Conservation (phyloP, 2,888 invertebrate genomes). For the Melanophora roralis region DNA sequence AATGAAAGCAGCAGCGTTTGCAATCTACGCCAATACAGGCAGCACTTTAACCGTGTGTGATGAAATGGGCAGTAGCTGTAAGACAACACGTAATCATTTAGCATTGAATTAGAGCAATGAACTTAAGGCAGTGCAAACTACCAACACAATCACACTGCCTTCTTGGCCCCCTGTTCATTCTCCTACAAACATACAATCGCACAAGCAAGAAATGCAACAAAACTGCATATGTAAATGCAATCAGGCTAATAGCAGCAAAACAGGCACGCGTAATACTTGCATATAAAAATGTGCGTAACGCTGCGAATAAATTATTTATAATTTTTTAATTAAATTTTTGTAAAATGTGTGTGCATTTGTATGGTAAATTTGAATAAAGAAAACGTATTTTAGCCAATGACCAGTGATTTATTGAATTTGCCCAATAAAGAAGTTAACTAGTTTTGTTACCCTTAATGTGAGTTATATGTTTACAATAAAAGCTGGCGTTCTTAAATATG, state of each 20-base stretch:
- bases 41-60: too few relatives aligned
- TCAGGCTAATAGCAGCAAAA: neutral
- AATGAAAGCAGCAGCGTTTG: too few relatives aligned
- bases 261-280: constrained; percentile 55
- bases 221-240: constrained; percentile 6
- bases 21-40: too few relatives aligned
- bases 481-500: too few relatives aligned
- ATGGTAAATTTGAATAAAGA: neutral
- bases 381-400: neutral
- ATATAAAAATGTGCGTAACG: constrained; percentile 37
- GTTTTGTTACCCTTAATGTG: too few relatives aligned
- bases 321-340: neutral
- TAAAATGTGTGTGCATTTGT: constrained; percentile 10
- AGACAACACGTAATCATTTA: constrained; percentile 50
- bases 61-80: neutral
- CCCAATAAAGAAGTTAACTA: too few relatives aligned
- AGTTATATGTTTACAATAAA: too few relatives aligned
- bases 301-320: constrained; percentile 42
- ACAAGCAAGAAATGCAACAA: constrained; percentile 33
- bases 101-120: constrained; percentile 76
- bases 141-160: constrained; percentile 35
- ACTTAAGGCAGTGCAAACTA: constrained; percentile 66
- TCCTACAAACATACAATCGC: too few relatives aligned
- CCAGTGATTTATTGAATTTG: constrained; percentile 43
- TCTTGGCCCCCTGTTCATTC: neutral